Conservation (phyloP, 2,797 vertebrate species). For the Sarcophilus harrisii region DNA sequence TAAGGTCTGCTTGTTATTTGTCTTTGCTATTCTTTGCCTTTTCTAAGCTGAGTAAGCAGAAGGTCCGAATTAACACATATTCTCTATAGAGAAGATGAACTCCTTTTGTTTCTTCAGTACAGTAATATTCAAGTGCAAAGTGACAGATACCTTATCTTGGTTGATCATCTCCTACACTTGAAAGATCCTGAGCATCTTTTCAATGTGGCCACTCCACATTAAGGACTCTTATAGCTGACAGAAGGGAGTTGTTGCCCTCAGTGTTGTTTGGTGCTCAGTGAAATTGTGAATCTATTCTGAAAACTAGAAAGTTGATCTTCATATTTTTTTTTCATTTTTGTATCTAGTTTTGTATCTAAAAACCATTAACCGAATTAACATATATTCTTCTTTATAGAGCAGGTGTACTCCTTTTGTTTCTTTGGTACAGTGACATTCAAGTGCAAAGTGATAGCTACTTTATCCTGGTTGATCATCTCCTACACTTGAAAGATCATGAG, state of each 20-base stretch:
- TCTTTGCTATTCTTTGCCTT: conserved; percentile 85
- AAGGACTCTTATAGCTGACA: conserved; percentile 92
- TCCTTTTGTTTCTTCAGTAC: conserved; percentile 90
- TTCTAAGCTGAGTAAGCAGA: conserved; percentile 88
- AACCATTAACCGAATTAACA: conserved; percentile 89
- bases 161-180: conserved; percentile 97
- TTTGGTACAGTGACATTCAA: conserved; percentile 91
- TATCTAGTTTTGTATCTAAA: conserved; percentile 90
- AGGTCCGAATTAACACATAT: conserved; percentile 87
- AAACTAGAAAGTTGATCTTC: conserved; percentile 86
- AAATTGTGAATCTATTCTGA: conserved; percentile 95
- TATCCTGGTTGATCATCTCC: conserved; percentile 96
- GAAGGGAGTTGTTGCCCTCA: conserved; percentile 89
- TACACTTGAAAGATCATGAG: conserved; percentile 94
- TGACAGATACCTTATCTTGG: conserved; percentile 96
- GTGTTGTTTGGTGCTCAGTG: conserved; percentile 97
- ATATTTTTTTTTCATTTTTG: no score
- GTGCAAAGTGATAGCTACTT: conserved; percentile 94
- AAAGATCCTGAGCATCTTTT: conserved; percentile 94
- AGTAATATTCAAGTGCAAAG: conserved; percentile 91
- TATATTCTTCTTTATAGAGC: conserved; percentile 88
- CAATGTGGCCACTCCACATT: conserved; percentile 94
- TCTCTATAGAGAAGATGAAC: conserved; percentile 90
- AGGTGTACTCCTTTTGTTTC: conserved; percentile 89
- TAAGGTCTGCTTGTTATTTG: conserved; percentile 76